Evolutionary conservation across 2,113 vertebrate genomes (phyloP), one percentile per base, ranked within the genome.

Genomic region (Willisornis vidua): DNA sequence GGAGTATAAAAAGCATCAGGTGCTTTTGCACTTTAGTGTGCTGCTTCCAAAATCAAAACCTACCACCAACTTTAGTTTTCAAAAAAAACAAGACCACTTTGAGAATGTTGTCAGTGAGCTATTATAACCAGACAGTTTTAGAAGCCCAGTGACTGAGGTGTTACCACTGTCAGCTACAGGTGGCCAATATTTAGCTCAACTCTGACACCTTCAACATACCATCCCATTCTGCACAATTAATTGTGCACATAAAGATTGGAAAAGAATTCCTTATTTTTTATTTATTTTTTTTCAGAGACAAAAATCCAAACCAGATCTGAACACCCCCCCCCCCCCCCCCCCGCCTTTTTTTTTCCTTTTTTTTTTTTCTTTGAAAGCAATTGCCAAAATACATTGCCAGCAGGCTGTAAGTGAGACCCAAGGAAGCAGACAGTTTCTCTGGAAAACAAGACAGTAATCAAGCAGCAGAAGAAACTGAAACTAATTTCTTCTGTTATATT

Each of bases 41-140:
- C n/a, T 67, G 29, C 52, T 45, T 76, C 59, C 35, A 81, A 88
- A 95, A 87, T n/a, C 18, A 79, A 59, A 96, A 76, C 13, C 55
- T 70, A 67, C 87, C 49, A 79, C 88, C 52, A 79, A 65, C 33
- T 59, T 55, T 74, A 4, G 81, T 95, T 97, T 94, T 88, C 74
- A 93, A 83, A 71, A 71, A 51, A 92, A 80, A 6, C 19, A 65
- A 33, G 39, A 58, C 35, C 29, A 19, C 28, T 78, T 87, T 62
- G 49, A 82, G 48, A 63, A 49, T 1, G 19, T 1, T 0, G 22
- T 65, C 43, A 46, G 39, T 4, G 4, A 82, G 20, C 7, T 86
- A 25, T 25, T 52, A 62, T 77, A 81, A 77, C 3, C 18, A 43
- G 82, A 62, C 15, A 14, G 28, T 62, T 70, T 67, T 33, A 62